phyloP scores from a whole-genome alignment of 2,113 vertebrate species.

The Uria lomvia region DNA sequence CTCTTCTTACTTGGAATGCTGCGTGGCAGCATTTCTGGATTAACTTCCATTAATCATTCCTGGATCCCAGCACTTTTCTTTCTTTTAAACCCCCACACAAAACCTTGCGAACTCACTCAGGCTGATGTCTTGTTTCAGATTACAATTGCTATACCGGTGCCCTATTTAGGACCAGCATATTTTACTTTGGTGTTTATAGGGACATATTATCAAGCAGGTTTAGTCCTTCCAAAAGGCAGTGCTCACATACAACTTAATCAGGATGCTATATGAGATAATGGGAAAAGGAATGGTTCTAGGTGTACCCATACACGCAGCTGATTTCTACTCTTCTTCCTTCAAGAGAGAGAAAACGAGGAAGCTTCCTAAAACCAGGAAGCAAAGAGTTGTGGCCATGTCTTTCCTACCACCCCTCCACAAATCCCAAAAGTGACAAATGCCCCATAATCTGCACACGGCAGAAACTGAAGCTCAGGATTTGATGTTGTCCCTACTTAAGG shows the following conservation, averaged over 20 bases:
- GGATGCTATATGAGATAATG: neutral
- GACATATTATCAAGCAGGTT: neutral
- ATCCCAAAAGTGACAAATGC: neutral
- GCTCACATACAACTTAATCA: neutral
- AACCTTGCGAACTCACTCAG: neutral
- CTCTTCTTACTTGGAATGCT: slow-evolving; percentile 2
- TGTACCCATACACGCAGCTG: neutral
- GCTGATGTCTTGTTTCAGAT: neutral
- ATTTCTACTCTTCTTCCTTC: neutral
- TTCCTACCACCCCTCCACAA: neutral
- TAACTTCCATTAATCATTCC: slow-evolving; percentile 38
- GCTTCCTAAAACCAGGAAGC: neutral
- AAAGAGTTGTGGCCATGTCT: neutral
- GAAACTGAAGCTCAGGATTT: neutral
- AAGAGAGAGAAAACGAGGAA: neutral
- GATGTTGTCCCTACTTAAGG: neutral
- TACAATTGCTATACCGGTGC: neutral
- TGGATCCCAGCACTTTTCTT: neutral
- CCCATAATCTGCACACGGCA: neutral
- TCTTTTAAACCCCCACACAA: neutral
- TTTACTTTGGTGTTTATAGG: neutral
- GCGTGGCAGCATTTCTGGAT: slow-evolving; percentile 1
- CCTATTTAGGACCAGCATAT: neutral
- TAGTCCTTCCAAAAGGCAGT: neutral
- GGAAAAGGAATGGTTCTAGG: neutral